These are phyloP conservation scores for Drosophila hydei DNA, from an alignment of 1,140 invertebrate genomes.

Conservation along the genomic window DNA sequence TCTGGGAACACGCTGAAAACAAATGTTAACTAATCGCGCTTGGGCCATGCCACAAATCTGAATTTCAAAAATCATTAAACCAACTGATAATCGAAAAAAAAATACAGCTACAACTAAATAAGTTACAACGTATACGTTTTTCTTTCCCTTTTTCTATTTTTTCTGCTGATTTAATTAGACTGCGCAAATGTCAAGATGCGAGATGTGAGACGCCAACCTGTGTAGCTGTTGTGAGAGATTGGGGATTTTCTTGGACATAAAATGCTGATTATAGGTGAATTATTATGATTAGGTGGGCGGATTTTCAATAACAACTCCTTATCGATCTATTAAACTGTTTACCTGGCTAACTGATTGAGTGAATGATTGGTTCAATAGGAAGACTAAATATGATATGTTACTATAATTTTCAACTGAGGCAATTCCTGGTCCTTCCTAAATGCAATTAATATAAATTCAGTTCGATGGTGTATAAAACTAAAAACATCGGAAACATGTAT, in stretches of 20 bases:
- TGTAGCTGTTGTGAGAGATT: constrained; percentile 8
- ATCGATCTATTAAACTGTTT: background rate
- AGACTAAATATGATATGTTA: no score
- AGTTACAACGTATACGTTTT: constrained; percentile 41
- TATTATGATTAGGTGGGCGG: constrained; percentile 58
- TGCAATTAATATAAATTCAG: background rate
- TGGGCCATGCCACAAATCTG: constrained; percentile 58
- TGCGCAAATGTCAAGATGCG: constrained; percentile 13
- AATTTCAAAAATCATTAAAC: constrained; percentile 57
- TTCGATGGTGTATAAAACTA: constrained; percentile 5
- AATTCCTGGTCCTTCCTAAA: no score
- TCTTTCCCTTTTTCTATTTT: constrained; percentile 4
- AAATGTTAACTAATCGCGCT: constrained; percentile 70
- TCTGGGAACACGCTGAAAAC: constrained; percentile 71
- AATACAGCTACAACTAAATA: constrained; percentile 24
- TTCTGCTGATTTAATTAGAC: constrained; percentile 23
- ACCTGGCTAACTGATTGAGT: background rate
- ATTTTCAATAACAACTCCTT: constrained; percentile 43
- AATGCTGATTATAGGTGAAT: constrained; percentile 31
- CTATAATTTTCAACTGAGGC: background rate
- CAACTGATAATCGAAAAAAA: constrained; percentile 58
- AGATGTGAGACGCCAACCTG: constrained; percentile 4
- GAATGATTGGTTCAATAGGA: background rate
- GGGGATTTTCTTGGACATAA: constrained; percentile 45
- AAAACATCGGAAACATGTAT: constrained; percentile 36